Conservation (phyloP, 2,113 vertebrate species). For the Micromys minutus region DNA sequence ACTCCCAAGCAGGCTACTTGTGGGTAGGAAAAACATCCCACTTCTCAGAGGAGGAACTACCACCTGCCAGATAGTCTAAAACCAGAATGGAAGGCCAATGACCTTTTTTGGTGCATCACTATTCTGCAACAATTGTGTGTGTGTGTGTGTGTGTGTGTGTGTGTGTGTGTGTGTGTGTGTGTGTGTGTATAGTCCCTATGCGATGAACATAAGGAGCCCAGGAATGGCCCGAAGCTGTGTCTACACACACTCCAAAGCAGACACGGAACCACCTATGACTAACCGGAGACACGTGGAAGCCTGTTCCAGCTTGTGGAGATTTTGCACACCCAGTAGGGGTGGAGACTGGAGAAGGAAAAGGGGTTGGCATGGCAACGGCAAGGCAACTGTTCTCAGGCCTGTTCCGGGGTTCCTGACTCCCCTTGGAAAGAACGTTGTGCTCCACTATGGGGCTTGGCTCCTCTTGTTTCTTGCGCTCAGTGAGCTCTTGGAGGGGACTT, state of each 20-base stretch:
- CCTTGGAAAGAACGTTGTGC: background rate
- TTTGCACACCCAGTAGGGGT: background rate
- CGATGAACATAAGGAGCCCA: background rate
- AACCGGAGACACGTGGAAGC: background rate
- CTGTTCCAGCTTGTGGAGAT: background rate
- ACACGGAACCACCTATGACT: background rate
- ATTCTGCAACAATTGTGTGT: background rate
- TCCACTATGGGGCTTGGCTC: background rate
- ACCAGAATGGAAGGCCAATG: background rate
- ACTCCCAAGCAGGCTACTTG: too few species aligned
- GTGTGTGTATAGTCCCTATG: background rate
- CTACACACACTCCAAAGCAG: background rate
- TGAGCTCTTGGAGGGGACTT: background rate
- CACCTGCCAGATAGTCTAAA: background rate
- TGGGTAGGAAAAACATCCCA: background rate
- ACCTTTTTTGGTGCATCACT: background rate
- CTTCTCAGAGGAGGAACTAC: background rate
- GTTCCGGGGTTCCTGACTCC: background rate
- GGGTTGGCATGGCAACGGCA: accelerated
- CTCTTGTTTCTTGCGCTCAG: too few species aligned
- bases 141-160: background rate
- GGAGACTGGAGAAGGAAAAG: background rate
- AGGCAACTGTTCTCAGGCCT: background rate
- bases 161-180: background rate
- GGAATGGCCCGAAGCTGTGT: background rate